phyloP scores from a whole-genome alignment of 1,140 invertebrate genomes.

The Brachionus manjavacas region DNA sequence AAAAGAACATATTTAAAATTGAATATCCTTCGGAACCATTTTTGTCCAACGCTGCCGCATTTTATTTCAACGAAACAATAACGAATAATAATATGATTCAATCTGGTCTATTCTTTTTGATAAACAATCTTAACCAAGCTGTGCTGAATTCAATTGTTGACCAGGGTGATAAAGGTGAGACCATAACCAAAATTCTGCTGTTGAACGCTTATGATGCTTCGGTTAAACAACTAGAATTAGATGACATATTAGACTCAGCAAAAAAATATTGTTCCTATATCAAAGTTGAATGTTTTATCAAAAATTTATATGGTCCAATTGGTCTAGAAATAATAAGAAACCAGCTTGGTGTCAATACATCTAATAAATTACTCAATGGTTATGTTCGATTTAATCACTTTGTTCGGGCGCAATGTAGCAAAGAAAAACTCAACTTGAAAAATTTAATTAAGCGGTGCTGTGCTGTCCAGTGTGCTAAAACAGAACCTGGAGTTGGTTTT shows the following conservation, averaged over 20 bases:
- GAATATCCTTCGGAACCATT: conserved; percentile 17
- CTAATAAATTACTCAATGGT: not conserved
- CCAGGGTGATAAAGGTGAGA: conserved; percentile 18
- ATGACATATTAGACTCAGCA: not conserved
- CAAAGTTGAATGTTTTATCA: not conserved
- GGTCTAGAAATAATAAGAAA: not conserved
- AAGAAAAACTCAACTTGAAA: not conserved
- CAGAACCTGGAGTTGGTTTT: not conserved
- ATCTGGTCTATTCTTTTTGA: not conserved
- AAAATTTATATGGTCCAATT: not conserved
- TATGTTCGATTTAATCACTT: conserved; percentile 10
- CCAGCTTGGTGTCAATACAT: not conserved
- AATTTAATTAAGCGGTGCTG: not conserved
- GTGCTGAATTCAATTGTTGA: not conserved
- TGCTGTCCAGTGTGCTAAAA: not conserved
- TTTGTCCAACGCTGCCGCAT: not conserved
- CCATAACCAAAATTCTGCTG: not conserved
- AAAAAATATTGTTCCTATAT: not conserved
- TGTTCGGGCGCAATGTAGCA: not conserved
- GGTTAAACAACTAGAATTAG: not conserved
- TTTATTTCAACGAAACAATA: not conserved
- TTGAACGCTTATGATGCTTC: not conserved
- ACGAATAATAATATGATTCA: not conserved
- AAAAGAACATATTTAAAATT: not conserved
- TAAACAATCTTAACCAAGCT: not conserved